Conservation (phyloP, 2,113 vertebrate genomes). For the Tragelaphus buxtoni region DNA sequence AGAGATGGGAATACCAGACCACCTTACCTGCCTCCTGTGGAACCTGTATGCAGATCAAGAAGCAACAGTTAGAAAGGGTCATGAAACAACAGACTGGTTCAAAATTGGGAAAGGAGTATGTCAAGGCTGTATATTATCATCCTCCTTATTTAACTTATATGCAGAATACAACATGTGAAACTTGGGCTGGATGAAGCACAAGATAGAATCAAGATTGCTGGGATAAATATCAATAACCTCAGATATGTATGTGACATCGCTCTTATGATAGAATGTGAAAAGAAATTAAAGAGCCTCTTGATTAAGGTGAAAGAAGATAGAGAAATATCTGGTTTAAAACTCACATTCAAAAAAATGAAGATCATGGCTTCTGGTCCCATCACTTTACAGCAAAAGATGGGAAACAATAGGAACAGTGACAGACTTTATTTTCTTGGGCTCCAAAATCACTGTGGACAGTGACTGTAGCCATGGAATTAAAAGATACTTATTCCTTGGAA, state of each 20-base stretch:
- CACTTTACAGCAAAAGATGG: not conserved
- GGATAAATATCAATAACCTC: not conserved
- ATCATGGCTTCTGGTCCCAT: not conserved
- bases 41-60: not conserved
- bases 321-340: not conserved
- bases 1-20: not conserved
- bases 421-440: not conserved
- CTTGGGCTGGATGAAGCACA: not conserved
- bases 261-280: not conserved
- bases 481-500: not conserved
- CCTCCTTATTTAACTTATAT: not conserved
- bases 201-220: not conserved
- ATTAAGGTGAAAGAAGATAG: not conserved
- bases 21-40: not conserved
- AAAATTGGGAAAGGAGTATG: not conserved
- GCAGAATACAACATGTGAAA: not conserved
- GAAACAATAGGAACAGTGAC: not conserved
- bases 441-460: not conserved
- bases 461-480: not conserved
- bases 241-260: not conserved
- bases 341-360: not conserved
- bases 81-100: not conserved
- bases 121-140: not conserved
- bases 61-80: not conserved
- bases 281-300: not conserved